These are phyloP conservation scores for Pinna nobilis DNA, from an alignment of 1,140 invertebrate genomes.

Conservation along the genomic window DNA sequence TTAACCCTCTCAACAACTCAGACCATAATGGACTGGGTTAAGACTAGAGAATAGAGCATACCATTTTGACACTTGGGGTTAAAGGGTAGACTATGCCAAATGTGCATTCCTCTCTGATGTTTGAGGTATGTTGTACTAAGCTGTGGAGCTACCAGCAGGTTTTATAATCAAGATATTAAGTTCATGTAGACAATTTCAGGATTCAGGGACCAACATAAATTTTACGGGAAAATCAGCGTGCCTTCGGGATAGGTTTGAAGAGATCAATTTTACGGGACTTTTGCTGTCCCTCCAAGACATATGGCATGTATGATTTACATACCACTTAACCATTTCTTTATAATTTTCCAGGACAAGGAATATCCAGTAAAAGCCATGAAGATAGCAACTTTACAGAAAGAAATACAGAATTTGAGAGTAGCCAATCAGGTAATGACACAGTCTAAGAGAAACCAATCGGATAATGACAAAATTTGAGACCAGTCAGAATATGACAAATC, in stretches of 20 bases:
- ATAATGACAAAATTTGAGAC: neutral
- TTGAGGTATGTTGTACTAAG: too few relatives aligned
- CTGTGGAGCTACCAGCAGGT: too few relatives aligned
- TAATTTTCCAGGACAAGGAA: conserved; percentile 68
- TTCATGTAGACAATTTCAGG: neutral
- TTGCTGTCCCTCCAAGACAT: neutral
- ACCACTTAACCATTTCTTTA: neutral
- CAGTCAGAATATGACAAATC: too few relatives aligned
- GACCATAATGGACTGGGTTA: too few relatives aligned
- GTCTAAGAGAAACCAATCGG: neutral
- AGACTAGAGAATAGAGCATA: too few relatives aligned
- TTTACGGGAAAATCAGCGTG: too few relatives aligned
- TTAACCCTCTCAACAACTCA: too few relatives aligned
- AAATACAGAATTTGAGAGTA: conserved; percentile 65
- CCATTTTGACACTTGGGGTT: too few relatives aligned
- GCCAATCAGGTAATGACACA: conserved; percentile 63
- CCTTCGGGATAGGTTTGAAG: too few relatives aligned
- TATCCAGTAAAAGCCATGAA: conserved; percentile 73
- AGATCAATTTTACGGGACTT: neutral
- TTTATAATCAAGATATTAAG: neutral
- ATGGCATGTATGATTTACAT: neutral
- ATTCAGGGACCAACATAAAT: too few relatives aligned
- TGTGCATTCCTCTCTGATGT: too few relatives aligned
- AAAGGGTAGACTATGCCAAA: too few relatives aligned
- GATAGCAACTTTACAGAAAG: conserved; percentile 68